Evolutionary conservation across 2,113 vertebrate species (phyloP).

Genomic region (Phylloscopus trochiloides): DNA sequence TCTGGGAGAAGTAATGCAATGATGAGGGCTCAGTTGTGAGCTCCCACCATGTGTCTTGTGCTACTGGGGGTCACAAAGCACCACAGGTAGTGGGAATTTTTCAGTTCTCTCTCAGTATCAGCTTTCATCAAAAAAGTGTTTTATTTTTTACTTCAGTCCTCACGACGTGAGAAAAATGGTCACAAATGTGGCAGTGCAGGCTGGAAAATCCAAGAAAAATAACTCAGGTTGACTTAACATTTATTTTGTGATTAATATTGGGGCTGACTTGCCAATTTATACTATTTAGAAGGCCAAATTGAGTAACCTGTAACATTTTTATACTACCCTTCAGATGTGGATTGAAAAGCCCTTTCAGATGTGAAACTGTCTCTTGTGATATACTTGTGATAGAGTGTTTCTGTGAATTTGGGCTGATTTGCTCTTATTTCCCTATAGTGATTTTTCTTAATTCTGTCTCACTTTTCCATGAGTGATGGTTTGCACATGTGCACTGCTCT

Average conservation of each 20-base stretch:
- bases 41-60: fast-evolving
- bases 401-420: not conserved
- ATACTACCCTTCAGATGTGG: not conserved
- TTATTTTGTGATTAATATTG: slow-evolving; percentile 33
- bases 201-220: not conserved
- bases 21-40: not conserved
- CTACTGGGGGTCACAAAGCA: not conserved
- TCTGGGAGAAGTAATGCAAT: not conserved
- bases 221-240: not conserved
- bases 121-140: not conserved
- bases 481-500: not conserved
- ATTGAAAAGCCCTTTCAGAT: slow-evolving; percentile 31
- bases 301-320: slow-evolving; percentile 43
- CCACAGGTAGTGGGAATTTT: not conserved
- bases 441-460: slow-evolving; percentile 12
- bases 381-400: not conserved
- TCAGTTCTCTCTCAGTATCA: not conserved
- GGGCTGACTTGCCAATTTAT: not conserved
- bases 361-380: not conserved
- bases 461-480: not conserved
- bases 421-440: not conserved
- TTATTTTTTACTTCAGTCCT: not conserved
- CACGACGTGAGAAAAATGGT: not conserved
- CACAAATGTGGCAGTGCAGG: not conserved
- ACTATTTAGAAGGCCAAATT: slow-evolving; percentile 5